Percentiles rank a stretch among this genome's conserved stretches.
These are phyloP conservation scores for Stomatorhinus walkeri DNA, from an alignment of 2,797 vertebrate species.

Conservation along the genomic window DNA sequence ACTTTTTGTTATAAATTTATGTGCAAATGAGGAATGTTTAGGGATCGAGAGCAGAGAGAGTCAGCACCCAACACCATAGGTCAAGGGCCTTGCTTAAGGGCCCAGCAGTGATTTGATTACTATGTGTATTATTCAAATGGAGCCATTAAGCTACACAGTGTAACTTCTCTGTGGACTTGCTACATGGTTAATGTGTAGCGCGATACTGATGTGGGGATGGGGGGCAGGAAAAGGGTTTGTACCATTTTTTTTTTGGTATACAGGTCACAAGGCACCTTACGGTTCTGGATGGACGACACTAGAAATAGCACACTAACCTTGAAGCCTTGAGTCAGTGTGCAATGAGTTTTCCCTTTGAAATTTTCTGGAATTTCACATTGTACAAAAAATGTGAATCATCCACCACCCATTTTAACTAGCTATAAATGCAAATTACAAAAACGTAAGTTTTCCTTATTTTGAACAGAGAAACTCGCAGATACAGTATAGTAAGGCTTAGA, in stretches of 20 bases:
- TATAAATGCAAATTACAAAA: not conserved
- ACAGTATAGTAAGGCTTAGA: not conserved
- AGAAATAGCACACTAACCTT: not conserved
- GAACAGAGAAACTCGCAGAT: not conserved
- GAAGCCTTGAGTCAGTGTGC: not conserved
- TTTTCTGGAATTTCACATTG: not conserved
- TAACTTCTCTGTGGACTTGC: not conserved
- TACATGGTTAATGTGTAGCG: not conserved
- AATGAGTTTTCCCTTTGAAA: not conserved
- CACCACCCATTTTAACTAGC: not conserved
- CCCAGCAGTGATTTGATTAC: not conserved
- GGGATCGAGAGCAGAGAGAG: not conserved
- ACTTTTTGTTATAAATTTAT: not conserved
- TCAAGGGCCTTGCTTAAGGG: not conserved
- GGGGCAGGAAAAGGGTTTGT: not conserved
- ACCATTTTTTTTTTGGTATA: not conserved
- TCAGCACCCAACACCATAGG: not conserved
- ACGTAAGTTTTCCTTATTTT: not conserved
- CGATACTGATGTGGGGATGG: not conserved
- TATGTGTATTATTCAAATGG: not conserved
- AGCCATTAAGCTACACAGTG: not conserved
- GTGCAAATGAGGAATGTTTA: not conserved
- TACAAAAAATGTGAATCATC: not conserved
- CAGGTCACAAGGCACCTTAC: not conserved
- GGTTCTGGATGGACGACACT: not conserved